Conservation (phyloP, 2,888 invertebrate species). For the Nomada fabriciana region DNA sequence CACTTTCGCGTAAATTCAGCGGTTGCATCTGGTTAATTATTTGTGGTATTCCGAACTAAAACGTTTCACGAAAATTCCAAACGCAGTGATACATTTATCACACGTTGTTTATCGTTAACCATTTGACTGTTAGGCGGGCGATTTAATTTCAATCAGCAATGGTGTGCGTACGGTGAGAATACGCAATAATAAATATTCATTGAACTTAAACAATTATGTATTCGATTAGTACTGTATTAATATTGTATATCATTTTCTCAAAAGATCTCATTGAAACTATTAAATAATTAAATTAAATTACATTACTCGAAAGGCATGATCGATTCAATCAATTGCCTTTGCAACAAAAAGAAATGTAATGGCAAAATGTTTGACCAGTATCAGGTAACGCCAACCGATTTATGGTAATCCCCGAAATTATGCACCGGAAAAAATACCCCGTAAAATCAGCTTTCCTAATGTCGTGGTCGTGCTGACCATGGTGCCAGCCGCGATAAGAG, state of each 20-base stretch:
- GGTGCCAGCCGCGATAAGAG: conserved; percentile 44
- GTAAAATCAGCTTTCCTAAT: conserved; percentile 37
- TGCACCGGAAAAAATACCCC: conserved; percentile 7
- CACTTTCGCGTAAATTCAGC: background rate
- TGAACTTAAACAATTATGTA: no score
- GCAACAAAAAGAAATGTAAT: background rate
- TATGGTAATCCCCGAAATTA: conserved; percentile 43
- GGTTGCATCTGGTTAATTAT: background rate
- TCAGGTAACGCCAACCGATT: conserved; percentile 16
- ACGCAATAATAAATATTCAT: no score
- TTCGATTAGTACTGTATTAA: no score
- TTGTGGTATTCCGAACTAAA: background rate
- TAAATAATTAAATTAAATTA: background rate
- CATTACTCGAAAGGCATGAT: background rate
- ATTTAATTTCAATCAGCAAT: no score
- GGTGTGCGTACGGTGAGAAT: no score
- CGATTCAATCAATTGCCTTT: background rate
- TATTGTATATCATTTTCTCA: background rate
- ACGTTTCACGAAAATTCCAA: no score
- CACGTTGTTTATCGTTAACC: no score
- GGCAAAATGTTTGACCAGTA: background rate
- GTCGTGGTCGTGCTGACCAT: conserved; percentile 29
- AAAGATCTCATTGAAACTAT: background rate
- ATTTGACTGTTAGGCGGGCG: no score
- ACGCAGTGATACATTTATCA: no score